Conservation (phyloP, 2,797 vertebrate genomes). For the Myripristis murdjan region DNA sequence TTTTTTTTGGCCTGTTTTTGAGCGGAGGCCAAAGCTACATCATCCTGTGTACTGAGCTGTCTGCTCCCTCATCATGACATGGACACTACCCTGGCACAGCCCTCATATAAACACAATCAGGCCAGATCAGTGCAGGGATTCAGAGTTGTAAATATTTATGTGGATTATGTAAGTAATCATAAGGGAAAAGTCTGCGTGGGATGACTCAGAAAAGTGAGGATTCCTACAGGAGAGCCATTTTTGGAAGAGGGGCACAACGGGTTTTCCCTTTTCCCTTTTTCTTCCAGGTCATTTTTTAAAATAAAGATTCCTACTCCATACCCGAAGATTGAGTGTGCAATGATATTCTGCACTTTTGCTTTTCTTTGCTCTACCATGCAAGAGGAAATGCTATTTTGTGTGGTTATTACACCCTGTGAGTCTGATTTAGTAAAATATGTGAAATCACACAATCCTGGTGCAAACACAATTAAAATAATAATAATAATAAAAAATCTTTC, state of each 20-base stretch:
- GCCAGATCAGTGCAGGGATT: constrained; percentile 52
- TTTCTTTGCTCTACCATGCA: background rate
- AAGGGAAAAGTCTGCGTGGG: constrained; percentile 47
- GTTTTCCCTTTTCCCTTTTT: no score
- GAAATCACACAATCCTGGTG: no score
- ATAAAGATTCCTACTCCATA: background rate
- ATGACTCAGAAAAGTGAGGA: constrained; percentile 21
- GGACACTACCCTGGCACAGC: constrained; percentile 47
- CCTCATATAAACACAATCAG: constrained; percentile 63
- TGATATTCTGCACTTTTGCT: background rate
- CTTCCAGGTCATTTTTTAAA: constrained; percentile 1
- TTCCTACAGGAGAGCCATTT: constrained; percentile 9
- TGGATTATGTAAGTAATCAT: constrained; percentile 51
- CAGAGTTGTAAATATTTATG: constrained; percentile 71
- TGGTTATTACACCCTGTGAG: background rate
- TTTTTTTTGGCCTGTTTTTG: no score
- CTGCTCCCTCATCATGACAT: constrained; percentile 23
- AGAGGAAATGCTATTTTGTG: background rate
- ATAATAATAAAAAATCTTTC: no score
- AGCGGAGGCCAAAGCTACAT: constrained; percentile 1
- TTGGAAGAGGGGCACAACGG: constrained; percentile 17
- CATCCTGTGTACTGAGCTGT: constrained; percentile 5
- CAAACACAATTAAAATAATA: no score
- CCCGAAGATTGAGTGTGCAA: background rate
- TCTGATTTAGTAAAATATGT: no score